Base-by-base conservation (phyloP, 2,797 vertebrate species). In the Chaunax sp. region DNA sequence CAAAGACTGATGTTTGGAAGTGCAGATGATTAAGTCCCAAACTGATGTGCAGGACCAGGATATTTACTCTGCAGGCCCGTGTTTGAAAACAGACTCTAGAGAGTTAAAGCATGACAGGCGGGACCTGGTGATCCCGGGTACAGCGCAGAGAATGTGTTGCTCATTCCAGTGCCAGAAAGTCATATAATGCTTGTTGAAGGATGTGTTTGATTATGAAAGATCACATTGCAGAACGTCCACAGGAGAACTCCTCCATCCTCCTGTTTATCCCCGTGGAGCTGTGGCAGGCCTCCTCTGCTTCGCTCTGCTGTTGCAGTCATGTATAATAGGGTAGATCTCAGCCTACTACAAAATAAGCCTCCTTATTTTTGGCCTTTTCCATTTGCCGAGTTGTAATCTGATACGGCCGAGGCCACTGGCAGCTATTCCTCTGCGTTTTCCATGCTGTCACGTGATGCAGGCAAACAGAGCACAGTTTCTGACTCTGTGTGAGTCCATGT, bases 371-470 rank as follows among this genome's bases (percentile, higher is more conserved):
- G 65, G 72, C 58, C 56, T 63, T 81, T 80, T 78, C 72, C 63
- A 26, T 79, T 68, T 40, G 65, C 63, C 0, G 45, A 68, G 66
- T 59, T 82, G 79, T 78, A 85, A 84, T 81, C 66, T 83, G 72
- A 85, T 80, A 45, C 35, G 1, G 40, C 49, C 2, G 45, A 67
- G 54, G 65, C 53, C 9, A n/a, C 10, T 72, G 70, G 57, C 77
- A 69, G 61, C 50, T 33, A 12, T 60, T 69, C 55, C 56, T 22
- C 70, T 9, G 8, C 22, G 1, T 75, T 37, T n/a, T 76, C 64
- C 10, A 18, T 50, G 49, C 51, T 16, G 78, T 80, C 83, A 80
- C 78, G 44, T 86, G 80, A 69, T 0, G 41, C 63, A 30, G 52
- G 68, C 46, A 40, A 45, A 41, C 72, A 23, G 33, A 64, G 65